phyloP scores from a whole-genome alignment of 2,888 invertebrate genomes.

The Drosophila histrio region DNA sequence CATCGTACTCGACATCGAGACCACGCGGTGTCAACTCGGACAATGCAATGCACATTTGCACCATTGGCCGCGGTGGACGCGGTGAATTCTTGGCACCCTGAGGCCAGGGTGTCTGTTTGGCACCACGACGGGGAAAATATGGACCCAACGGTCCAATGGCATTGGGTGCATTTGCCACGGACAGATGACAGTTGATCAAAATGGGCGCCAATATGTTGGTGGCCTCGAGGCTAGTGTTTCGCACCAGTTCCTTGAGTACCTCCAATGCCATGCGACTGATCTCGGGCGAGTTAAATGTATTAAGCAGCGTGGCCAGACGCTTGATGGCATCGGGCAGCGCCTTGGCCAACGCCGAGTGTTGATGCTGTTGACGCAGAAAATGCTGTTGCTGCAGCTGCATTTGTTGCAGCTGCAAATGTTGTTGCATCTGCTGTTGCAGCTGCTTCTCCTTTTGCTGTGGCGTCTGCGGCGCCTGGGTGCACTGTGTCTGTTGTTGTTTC shows the following conservation, averaged over 20 bases:
- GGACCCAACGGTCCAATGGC: slow-evolving; percentile 89
- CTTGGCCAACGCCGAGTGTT: slow-evolving; percentile 86
- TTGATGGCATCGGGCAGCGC: slow-evolving; percentile 95
- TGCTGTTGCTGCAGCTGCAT: slow-evolving; percentile 81
- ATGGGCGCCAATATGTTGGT: slow-evolving; percentile 93
- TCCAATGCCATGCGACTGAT: slow-evolving; percentile 92
- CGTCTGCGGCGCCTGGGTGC: slow-evolving; percentile 71
- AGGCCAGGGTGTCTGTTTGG: slow-evolving; percentile 85
- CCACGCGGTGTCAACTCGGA: slow-evolving; percentile 88
- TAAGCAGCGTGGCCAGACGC: slow-evolving; percentile 93
- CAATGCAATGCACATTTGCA: slow-evolving; percentile 93
- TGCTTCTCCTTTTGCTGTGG: slow-evolving; percentile 79
- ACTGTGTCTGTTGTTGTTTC: slow-evolving; percentile 70
- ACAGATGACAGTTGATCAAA: slow-evolving; percentile 92
- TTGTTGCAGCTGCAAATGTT: slow-evolving; percentile 77
- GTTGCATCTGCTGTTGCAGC: slow-evolving; percentile 79
- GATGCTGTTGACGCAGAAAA: slow-evolving; percentile 79
- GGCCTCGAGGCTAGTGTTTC: slow-evolving; percentile 83
- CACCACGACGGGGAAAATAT: slow-evolving; percentile 90
- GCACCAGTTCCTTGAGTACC: slow-evolving; percentile 84
- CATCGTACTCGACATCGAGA: slow-evolving; percentile 91
- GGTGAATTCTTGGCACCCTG: slow-evolving; percentile 87
- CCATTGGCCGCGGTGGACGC: slow-evolving; percentile 90
- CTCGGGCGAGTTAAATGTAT: slow-evolving; percentile 94
- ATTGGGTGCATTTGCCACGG: slow-evolving; percentile 90